Evolutionary conservation across 2,797 vertebrate genomes (phyloP).

Genomic region (Gouania willdenowi): DNA sequence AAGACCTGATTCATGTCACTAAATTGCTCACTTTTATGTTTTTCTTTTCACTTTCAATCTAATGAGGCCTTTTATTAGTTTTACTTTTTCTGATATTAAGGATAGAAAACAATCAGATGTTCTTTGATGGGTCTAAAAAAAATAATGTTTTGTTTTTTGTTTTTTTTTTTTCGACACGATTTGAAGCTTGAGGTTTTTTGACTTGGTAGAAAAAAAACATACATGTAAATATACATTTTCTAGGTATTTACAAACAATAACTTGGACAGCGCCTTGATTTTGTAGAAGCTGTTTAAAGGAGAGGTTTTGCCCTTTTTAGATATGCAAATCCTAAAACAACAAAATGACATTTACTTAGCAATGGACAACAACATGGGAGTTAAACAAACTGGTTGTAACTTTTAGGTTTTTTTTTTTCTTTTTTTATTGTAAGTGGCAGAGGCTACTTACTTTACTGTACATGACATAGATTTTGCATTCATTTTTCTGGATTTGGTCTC

Average conservation of each 20-base stretch:
- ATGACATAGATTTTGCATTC: slow-evolving; percentile 49
- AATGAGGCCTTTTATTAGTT: too few relatives aligned
- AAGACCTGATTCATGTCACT: too few relatives aligned
- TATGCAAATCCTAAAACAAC: slow-evolving; percentile 72
- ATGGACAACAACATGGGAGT: slow-evolving; percentile 42
- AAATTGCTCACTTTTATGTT: too few relatives aligned
- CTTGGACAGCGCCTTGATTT: slow-evolving; percentile 73
- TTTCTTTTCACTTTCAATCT: too few relatives aligned
- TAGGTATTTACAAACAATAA: slow-evolving; percentile 73
- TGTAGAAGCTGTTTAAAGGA: slow-evolving; percentile 70
- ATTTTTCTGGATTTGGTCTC: slow-evolving; percentile 50
- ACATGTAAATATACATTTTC: slow-evolving; percentile 79
- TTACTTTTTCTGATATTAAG: too few relatives aligned
- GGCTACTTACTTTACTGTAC: slow-evolving; percentile 53
- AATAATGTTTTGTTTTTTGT: too few relatives aligned
- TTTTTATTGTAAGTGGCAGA: slow-evolving; percentile 32
- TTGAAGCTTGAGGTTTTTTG: slow-evolving; percentile 48
- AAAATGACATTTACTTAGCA: slow-evolving; percentile 28
- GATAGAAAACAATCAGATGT: too few relatives aligned
- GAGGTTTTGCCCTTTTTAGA: slow-evolving; percentile 73
- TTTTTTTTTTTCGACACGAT: background rate
- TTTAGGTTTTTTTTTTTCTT: slow-evolving; percentile 30
- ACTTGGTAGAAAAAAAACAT: slow-evolving; percentile 55
- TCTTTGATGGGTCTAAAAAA: too few relatives aligned
- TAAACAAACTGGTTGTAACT: slow-evolving; percentile 50